Base-by-base conservation (phyloP, 2,797 vertebrate species). In the Bovichtus variegatus region DNA sequence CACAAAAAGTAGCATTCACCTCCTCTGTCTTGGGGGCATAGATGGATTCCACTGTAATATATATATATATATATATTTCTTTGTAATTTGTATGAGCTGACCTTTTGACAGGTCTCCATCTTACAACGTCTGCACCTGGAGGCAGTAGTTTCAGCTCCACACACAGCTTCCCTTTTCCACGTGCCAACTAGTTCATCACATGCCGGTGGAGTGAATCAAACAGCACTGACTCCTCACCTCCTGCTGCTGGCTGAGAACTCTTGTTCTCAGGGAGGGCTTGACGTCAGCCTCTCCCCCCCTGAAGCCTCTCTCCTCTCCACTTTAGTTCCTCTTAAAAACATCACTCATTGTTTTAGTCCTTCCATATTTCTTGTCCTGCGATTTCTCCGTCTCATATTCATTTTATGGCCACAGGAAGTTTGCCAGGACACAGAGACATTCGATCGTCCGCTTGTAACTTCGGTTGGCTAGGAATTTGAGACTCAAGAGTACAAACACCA, bases 331-430 rank as follows among this genome's bases (percentile, higher is more conserved):
- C 80, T 72, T 85, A 58, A 85, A 89, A 83, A 65, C 51, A 23
- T 78, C 71, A 40, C 16, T 78, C 71, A 9, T 21, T 54, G 61
- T 62, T 85, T 76, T 46, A 69, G 18, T 25, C 40, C 62, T 63
- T 70, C 78, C 51, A 69, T 78, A 68, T 79, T 88, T 87, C 76
- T 72, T 65, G 13, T 71, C 27, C 44, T 77, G 44, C 43, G 69
- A 69, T 79, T 58, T 69, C 54, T 76, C 68, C 44, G 62, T 72
- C 74, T 90, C n/a, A 5, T 36, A 29, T 83, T 67, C 8, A 13
- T 66, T 87, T 91, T 85, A 85, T 19, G 57, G 62, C 59, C 57
- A 7, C 40, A 25, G 76, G 47, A 68, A 3, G 9, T 49, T 53
- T 76, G 73, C 83, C 75, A 89, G 53, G 66, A 71, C 71, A 21